These are phyloP conservation scores for Crotalus horridus DNA, from an alignment of 2,113 vertebrate species.

Conservation along the genomic window DNA sequence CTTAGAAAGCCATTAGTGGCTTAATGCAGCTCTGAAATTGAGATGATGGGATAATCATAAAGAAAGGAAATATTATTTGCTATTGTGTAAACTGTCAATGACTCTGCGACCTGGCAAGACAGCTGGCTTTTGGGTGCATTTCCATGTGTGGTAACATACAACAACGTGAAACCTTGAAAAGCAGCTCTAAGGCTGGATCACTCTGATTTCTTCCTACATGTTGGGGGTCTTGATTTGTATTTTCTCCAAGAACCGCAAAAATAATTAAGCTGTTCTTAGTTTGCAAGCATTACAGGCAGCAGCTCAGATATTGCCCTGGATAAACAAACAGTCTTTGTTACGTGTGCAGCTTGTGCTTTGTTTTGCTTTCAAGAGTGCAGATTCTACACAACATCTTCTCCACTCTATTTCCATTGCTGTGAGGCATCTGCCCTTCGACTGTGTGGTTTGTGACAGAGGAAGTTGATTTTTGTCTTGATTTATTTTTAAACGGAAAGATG, in stretches of 20 bases:
- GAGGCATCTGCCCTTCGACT: not conserved
- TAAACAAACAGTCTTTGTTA: not conserved
- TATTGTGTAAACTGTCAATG: not conserved
- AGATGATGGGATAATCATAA: constrained; percentile 49
- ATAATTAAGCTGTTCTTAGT: not conserved
- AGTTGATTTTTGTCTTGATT: not conserved
- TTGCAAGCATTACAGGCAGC: not conserved
- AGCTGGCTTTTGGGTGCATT: not conserved
- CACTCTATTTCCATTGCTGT: not conserved
- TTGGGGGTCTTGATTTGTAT: not conserved
- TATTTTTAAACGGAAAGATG: not conserved
- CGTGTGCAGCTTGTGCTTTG: not conserved
- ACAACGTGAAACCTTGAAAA: constrained; percentile 6
- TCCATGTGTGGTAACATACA: not conserved
- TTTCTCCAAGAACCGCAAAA: not conserved
- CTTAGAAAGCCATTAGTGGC: constrained; percentile 64
- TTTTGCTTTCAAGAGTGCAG: not conserved
- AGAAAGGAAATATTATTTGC: not conserved
- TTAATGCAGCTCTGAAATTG: constrained; percentile 55
- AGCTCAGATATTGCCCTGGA: not conserved
- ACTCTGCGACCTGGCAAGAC: not conserved
- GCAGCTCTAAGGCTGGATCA: not conserved
- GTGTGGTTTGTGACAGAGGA: not conserved
- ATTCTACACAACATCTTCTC: not conserved
- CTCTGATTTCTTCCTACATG: not conserved